phyloP scores from a whole-genome alignment of 2,113 vertebrate genomes.

The Turnix velox region DNA sequence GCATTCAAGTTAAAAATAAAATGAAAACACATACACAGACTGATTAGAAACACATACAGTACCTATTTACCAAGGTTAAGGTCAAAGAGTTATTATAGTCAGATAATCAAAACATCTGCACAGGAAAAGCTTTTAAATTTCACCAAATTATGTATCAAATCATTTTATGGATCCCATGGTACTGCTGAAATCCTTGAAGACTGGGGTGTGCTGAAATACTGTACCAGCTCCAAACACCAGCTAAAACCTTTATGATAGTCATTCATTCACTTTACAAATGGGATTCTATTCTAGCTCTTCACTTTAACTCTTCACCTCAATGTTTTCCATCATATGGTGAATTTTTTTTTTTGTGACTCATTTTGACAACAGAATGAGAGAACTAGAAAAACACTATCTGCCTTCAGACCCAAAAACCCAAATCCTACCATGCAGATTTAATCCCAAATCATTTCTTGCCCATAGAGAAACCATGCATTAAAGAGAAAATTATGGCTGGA shows the following conservation, averaged over 20 bases:
- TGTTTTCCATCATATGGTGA: neutral
- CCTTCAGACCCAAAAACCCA: neutral
- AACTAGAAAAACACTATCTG: neutral
- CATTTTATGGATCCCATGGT: neutral
- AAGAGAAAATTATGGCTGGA: neutral
- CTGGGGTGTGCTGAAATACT: neutral
- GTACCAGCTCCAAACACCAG: neutral
- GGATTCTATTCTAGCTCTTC: neutral
- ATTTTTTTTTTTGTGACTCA: neutral
- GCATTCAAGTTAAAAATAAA: slow-evolving; percentile 6
- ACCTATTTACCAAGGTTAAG: neutral
- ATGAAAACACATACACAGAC: neutral
- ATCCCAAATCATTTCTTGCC: neutral
- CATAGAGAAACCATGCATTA: neutral
- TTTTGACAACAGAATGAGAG: neutral
- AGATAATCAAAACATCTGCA: slow-evolving; percentile 16
- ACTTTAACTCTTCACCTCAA: neutral
- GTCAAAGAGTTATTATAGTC: neutral
- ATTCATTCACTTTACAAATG: neutral
- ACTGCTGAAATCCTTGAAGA: neutral
- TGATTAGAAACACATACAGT: neutral
- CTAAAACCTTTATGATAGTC: neutral
- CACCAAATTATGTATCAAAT: neutral
- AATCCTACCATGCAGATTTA: neutral
- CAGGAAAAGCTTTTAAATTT: slow-evolving; percentile 19